A percentile compares a stretch with the other conserved stretches of the same genome.
Conservation (phyloP, 2,797 vertebrate genomes). For the Avahi laniger region DNA sequence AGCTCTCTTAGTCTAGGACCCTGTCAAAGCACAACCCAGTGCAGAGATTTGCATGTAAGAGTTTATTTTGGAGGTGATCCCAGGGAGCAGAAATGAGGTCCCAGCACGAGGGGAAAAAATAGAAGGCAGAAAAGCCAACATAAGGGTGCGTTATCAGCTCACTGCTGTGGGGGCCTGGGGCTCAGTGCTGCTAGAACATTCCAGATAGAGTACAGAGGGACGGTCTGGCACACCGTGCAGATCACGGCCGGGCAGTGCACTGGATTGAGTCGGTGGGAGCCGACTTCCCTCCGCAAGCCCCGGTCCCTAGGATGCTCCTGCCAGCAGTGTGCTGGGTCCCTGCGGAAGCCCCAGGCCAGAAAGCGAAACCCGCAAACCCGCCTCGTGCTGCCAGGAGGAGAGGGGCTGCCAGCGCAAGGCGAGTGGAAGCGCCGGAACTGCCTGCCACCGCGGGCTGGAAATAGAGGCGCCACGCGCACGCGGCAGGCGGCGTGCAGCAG, state of each 20-base stretch:
- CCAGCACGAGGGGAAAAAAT: fast-evolving
- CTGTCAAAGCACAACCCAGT: not conserved
- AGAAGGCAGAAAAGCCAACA: not conserved
- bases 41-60: not conserved
- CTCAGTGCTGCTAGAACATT: not conserved
- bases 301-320: not conserved
- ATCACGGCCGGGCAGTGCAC: not conserved
- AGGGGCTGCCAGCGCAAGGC: not conserved
- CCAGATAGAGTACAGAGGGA: fast-evolving
- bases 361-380: not conserved
- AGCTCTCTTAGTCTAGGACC: too few relatives aligned
- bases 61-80: not conserved
- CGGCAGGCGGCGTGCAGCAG: not conserved
- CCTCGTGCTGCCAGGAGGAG: not conserved
- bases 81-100: not conserved
- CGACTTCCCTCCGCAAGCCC: not conserved
- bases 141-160: not conserved
- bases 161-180: not conserved
- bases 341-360: not conserved
- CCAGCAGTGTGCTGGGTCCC: not conserved
- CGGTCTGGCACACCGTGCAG: not conserved
- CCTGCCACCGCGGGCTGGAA: not conserved
- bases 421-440: not conserved
- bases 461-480: not conserved
- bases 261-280: not conserved